phyloP scores from a whole-genome alignment of 2,113 vertebrate species.

The Petaurus breviceps region DNA sequence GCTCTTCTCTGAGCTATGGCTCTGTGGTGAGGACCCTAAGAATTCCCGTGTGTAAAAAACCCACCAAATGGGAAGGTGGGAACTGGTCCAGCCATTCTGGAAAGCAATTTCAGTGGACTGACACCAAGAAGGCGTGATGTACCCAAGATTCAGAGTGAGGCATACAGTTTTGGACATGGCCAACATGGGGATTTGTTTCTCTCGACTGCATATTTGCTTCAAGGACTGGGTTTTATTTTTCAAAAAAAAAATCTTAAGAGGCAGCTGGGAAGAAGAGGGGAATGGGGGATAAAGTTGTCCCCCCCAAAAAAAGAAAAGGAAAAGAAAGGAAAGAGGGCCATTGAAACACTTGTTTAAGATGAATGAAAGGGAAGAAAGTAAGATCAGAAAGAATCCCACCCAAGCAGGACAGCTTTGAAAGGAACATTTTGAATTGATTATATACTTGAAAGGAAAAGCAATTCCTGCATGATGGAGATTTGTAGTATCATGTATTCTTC shows the following conservation, averaged over 20 bases:
- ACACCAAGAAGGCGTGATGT: neutral
- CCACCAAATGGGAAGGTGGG: neutral
- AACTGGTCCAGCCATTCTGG: neutral
- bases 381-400: neutral
- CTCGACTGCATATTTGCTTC: neutral
- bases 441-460: neutral
- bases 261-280: slow-evolving; percentile 2
- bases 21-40: neutral
- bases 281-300: neutral
- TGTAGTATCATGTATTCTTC: neutral
- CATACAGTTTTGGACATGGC: neutral
- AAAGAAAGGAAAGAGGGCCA: slow-evolving; percentile 1
- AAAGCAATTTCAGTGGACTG: neutral
- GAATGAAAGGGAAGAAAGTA: neutral
- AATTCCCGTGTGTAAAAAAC: neutral
- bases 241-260: neutral
- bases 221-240: neutral
- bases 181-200: neutral
- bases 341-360: neutral
- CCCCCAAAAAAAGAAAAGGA: slow-evolving; percentile 53
- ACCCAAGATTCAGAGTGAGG: neutral
- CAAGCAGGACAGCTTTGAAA: neutral
- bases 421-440: neutral
- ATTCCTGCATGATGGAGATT: neutral
- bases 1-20: neutral